Base-by-base conservation (phyloP, 2,888 invertebrate genomes). In the Ophion obscuratus region DNA sequence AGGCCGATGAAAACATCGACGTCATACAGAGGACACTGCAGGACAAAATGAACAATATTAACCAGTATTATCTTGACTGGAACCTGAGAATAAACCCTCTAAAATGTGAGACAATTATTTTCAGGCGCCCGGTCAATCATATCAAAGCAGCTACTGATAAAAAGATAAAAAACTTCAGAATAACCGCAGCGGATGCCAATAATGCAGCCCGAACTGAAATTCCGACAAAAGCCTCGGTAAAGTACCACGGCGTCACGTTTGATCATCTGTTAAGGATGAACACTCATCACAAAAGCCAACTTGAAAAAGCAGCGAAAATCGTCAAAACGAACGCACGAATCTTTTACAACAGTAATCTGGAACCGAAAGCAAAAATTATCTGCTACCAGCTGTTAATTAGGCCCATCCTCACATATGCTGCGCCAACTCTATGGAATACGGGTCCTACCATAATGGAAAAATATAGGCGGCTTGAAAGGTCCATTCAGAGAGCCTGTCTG, bases 71-170 rank as follows among this genome's bases (percentile, higher is more conserved):
- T 9, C n/a, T 57, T 6, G 61, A 64, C 27, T 88, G 86, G 84
- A 80, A 77, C 9, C 71, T 87, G 0, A 84, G 73, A 36, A 53
- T 86, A 6, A 88, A 88, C 47, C 53, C 64, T 1, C 6, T 2
- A 2, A 84, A 88, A 66, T 85, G 76, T 17, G 88, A 87, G 74
- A 78, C 85, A 5, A 88, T 88, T n/a, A 3, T 87, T 5, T 70
- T 86, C 17, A 64, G 88, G 27, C 81, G 71, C 10, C 71, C 74
- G 0, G 36, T 73, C 0, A 24, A 24, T 1, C 24, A 24, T 24
- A 24, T 24, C 24, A 24, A 24, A 24, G 24, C 24, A 24, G 24
- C 24, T 24, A 24, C 24, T 24, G 24, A 24, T 24, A 24, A 24
- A 24, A 24, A 24, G 24, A 24, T 24, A 24, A 24, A 24, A 24